Evolutionary conservation across 2,888 invertebrate genomes (phyloP).

Genomic region (Phortica magna): DNA sequence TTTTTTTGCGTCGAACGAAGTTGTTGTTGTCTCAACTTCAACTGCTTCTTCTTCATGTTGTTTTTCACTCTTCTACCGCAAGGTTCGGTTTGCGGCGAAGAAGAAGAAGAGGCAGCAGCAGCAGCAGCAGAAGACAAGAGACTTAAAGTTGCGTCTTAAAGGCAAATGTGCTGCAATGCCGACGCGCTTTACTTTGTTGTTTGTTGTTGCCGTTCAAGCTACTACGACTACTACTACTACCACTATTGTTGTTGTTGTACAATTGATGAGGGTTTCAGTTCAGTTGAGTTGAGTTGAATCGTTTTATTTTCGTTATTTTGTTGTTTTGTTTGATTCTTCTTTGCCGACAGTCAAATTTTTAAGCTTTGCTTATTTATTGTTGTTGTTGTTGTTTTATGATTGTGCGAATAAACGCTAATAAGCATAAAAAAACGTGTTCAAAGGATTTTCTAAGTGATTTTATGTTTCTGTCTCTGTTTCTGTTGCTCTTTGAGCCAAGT

Average conservation of each 20-base stretch:
- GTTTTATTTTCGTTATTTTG: constrained; percentile 51
- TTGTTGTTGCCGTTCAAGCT: constrained; percentile 54
- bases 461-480: not conserved
- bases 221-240: not conserved
- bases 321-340: constrained; percentile 40
- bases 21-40: constrained; percentile 34
- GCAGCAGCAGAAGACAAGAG: too few species aligned
- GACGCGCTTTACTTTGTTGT: constrained; percentile 62
- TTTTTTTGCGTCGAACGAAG: not conserved
- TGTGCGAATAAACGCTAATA: constrained; percentile 35
- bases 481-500: not conserved
- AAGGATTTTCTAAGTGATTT: constrained; percentile 72
- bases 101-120: too few species aligned
- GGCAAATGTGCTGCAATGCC: constrained; percentile 26
- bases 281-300: constrained; percentile 31
- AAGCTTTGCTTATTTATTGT: constrained; percentile 33
- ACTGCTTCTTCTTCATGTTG: constrained; percentile 10
- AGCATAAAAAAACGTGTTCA: constrained; percentile 43
- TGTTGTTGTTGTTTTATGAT: constrained; percentile 50
- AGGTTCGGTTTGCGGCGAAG: too few species aligned
- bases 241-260: constrained; percentile 37
- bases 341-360: not conserved
- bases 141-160: not conserved
- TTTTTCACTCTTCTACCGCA: not conserved
- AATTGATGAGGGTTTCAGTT: constrained; percentile 59